Percentiles rank a stretch among this genome's conserved stretches.
Evolutionary conservation across 2,888 invertebrate genomes (phyloP).

Genomic region (Miltochrista miniata): DNA sequence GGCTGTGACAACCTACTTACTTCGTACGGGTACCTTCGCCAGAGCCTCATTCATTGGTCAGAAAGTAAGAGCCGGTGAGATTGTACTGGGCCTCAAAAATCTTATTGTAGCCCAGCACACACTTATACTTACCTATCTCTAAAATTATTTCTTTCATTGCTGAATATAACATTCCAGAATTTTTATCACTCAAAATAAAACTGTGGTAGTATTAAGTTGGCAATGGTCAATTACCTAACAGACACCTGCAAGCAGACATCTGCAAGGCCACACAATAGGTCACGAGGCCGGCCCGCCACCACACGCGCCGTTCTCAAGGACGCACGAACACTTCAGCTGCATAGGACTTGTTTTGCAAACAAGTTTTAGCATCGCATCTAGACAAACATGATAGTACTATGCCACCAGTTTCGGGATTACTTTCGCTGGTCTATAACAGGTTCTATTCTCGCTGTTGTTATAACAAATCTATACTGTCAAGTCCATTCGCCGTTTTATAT

Average conservation of each 20-base stretch:
- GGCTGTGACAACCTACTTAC: too few relatives aligned
- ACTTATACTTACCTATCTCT: background rate
- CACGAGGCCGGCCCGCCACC: constrained; percentile 72
- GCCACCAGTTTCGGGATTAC: too few relatives aligned
- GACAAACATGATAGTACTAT: background rate
- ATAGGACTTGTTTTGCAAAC: constrained; percentile 39
- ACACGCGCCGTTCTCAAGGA: constrained; percentile 60
- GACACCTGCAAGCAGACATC: constrained; percentile 46
- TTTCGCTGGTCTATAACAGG: too few relatives aligned
- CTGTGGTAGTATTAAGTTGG: constrained; percentile 7
- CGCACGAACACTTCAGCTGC: constrained; percentile 53
- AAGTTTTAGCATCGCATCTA: constrained; percentile 5
- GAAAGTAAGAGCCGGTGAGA: too few relatives aligned
- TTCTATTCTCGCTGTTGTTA: too few relatives aligned
- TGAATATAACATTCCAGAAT: constrained; percentile 16
- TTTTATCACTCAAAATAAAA: constrained; percentile 11
- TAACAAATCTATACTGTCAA: too few relatives aligned
- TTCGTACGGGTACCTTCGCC: too few relatives aligned
- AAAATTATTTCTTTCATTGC: background rate
- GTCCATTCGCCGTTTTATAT: too few relatives aligned
- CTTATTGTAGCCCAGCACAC: too few relatives aligned
- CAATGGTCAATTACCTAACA: constrained; percentile 30
- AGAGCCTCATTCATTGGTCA: too few relatives aligned
- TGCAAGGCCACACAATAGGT: constrained; percentile 76
- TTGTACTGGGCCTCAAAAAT: too few relatives aligned